These are phyloP conservation scores for Anolis apletophallus DNA, from an alignment of 2,797 vertebrate species.

Conservation along the genomic window DNA sequence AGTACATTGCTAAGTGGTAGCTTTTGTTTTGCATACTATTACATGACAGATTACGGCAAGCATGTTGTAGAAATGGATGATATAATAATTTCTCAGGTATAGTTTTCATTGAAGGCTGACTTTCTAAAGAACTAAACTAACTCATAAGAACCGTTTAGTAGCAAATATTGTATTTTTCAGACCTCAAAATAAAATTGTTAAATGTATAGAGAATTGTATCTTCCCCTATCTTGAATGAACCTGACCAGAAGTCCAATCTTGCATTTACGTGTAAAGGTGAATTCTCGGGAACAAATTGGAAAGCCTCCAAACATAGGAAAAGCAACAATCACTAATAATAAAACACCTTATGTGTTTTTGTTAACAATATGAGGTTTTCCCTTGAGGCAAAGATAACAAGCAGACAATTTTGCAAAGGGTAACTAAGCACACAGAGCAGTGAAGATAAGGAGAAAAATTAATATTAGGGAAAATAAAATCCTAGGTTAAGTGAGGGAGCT, in stretches of 20 bases:
- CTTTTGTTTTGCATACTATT: neutral
- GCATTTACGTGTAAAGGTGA: neutral
- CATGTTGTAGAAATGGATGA: neutral
- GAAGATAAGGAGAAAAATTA: neutral
- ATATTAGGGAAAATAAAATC: constrained; percentile 21
- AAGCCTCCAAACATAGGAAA: neutral
- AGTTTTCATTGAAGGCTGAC: neutral
- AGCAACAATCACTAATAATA: constrained; percentile 17
- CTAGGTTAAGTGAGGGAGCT: neutral
- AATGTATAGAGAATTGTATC: neutral
- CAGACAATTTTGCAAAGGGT: neutral
- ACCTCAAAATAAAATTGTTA: neutral
- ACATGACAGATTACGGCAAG: neutral
- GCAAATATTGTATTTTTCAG: neutral
- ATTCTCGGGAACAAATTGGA: neutral
- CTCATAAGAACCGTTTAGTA: neutral
- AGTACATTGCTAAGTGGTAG: neutral
- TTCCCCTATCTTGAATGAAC: constrained; percentile 8
- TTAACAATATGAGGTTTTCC: neutral
- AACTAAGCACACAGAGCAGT: constrained; percentile 1
- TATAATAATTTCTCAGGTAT: neutral
- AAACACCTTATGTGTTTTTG: constrained; percentile 3
- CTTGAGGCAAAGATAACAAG: constrained; percentile 13
- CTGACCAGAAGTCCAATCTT: neutral
- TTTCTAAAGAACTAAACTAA: neutral